phyloP scores from a whole-genome alignment of 2,113 vertebrate genomes.

The Varanus salvator region DNA sequence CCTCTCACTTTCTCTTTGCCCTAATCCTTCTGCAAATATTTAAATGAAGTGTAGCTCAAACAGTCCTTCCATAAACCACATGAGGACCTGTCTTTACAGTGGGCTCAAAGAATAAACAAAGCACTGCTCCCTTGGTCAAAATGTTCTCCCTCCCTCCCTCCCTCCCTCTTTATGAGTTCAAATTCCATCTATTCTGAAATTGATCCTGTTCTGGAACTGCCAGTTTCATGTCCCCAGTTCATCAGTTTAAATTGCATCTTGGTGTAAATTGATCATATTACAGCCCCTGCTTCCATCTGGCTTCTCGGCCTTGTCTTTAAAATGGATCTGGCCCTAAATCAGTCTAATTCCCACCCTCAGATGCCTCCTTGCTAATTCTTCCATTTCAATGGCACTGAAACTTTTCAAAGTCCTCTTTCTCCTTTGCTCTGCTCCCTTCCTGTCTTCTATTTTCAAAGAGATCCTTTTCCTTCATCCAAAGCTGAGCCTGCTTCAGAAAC shows the following conservation, averaged over 20 bases:
- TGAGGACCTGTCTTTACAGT: fast-evolving
- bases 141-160: fast-evolving
- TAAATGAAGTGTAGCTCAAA: fast-evolving
- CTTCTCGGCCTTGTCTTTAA: conserved; percentile 59
- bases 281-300: conserved; percentile 48
- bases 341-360: conserved; percentile 42
- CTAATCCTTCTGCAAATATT: fast-evolving
- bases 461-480: background rate
- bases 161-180: background rate
- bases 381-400: conserved; percentile 30
- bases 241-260: conserved; percentile 61
- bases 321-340: conserved; percentile 65
- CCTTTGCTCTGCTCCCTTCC: background rate
- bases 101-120: background rate
- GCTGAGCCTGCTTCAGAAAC: background rate
- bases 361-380: conserved; percentile 40
- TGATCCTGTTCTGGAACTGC: background rate
- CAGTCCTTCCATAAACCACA: background rate
- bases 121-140: background rate
- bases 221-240: conserved; percentile 18
- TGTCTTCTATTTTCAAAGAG: background rate
- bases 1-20: fast-evolving
- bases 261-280: conserved; percentile 59
- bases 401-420: conserved; percentile 34
- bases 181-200: background rate